Conservation (phyloP, 2,888 invertebrate species). For the Mythimna ferrago region DNA sequence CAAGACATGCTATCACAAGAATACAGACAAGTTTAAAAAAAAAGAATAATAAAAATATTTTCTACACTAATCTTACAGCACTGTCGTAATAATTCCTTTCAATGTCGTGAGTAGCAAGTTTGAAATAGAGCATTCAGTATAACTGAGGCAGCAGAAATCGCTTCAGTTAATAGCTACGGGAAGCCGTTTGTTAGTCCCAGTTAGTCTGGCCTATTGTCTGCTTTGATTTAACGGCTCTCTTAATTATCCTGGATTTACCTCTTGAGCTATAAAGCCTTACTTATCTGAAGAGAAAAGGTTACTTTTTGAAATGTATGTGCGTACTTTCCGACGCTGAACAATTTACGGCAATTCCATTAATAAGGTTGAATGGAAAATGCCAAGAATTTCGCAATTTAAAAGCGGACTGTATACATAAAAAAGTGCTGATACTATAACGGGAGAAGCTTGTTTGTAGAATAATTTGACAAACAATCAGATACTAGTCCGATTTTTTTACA, state of each 20-base stretch:
- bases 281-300: constrained; percentile 22
- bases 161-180: constrained; percentile 13
- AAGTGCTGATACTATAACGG: no score
- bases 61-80: neutral
- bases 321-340: neutral
- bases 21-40: no score
- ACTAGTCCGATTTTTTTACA: no score
- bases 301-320: neutral
- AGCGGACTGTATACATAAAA: no score
- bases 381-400: neutral
- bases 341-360: neutral
- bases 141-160: constrained; percentile 7
- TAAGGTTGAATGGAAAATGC: neutral
- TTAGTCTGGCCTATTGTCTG: constrained; percentile 36
- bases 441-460: no score
- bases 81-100: neutral
- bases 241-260: constrained; percentile 39
- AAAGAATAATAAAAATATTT: neutral
- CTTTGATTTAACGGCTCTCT: constrained; percentile 35
- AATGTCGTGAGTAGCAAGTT: neutral
- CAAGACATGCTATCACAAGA: no score
- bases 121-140: neutral
- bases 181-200: constrained; percentile 37
- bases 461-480: no score
- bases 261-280: constrained; percentile 10